Evolutionary conservation across 2,888 invertebrate genomes (phyloP).

Genomic region (Odontocerum albicorne): DNA sequence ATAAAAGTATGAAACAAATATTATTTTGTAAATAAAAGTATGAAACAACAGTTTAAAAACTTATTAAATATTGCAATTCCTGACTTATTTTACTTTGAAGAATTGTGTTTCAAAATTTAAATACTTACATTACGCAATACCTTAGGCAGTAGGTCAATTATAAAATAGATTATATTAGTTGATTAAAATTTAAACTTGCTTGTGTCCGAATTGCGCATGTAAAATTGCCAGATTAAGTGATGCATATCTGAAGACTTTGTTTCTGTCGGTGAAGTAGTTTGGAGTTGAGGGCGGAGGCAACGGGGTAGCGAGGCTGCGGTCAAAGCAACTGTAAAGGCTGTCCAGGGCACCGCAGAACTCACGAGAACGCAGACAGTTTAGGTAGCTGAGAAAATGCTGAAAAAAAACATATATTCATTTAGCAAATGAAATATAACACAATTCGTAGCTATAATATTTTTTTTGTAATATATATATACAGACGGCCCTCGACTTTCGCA

Average conservation of each 20-base stretch:
- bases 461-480: not conserved
- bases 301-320: conserved; percentile 55
- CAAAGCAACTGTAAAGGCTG: conserved; percentile 81
- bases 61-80: too few species aligned
- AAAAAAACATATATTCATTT: too few species aligned
- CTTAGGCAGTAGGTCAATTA: not conserved
- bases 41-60: not conserved
- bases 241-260: conserved; percentile 80
- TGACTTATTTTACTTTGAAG: too few species aligned
- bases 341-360: conserved; percentile 85
- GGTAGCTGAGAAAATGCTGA: conserved; percentile 87
- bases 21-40: not conserved
- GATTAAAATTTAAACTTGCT: conserved; percentile 50
- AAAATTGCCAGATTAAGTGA: conserved; percentile 88
- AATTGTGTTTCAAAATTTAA: too few species aligned
- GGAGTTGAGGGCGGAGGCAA: conserved; percentile 48
- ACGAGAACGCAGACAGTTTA: conserved; percentile 84
- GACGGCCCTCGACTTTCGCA: too few species aligned
- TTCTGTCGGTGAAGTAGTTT: conserved; percentile 56
- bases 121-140: not conserved
- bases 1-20: not conserved
- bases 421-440: too few species aligned
- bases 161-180: not conserved
- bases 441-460: not conserved
- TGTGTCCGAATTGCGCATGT: conserved; percentile 83